Conservation (phyloP, 53 echinoderm and acorn worm genomes). For the Hippasteria phrygiana region DNA sequence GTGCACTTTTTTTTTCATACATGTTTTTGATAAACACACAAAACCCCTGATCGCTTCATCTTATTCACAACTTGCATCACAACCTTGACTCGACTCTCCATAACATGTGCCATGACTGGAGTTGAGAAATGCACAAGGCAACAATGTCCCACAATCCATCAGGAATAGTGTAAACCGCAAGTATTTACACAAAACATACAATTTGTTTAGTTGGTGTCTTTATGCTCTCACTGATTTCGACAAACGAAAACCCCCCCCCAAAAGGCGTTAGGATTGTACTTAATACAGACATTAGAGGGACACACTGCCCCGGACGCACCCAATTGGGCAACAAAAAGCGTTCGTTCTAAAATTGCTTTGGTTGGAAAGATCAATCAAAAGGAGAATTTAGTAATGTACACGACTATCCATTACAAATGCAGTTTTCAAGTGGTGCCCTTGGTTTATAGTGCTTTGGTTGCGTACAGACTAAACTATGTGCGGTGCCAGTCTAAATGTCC, state of each 20-base stretch:
- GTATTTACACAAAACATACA: constrained; percentile 41
- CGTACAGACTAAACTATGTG: too few species aligned
- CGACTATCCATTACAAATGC: too few species aligned
- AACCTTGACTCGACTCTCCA: neutral
- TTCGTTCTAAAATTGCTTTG: too few species aligned
- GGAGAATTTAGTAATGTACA: too few species aligned
- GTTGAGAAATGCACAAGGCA: constrained; percentile 28
- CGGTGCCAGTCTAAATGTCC: too few species aligned
- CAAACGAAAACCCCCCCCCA: constrained; percentile 13
- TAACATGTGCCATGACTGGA: constrained; percentile 16
- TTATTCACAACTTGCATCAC: neutral
- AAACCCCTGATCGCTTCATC: neutral
- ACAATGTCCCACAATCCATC: constrained; percentile 34
- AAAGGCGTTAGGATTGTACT: too few species aligned
- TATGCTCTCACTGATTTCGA: neutral
- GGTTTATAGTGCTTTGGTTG: too few species aligned
- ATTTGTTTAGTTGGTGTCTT: neutral
- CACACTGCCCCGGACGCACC: too few species aligned
- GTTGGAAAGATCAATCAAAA: too few species aligned
- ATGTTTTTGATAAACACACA: constrained; percentile 31
- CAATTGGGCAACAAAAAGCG: too few species aligned
- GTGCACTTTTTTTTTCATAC: constrained; percentile 49
- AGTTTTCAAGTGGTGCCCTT: too few species aligned
- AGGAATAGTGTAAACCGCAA: constrained; percentile 23
- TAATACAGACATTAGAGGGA: too few species aligned